Base-by-base conservation (phyloP, 2,113 vertebrate genomes). In the Noturus placidus region DNA sequence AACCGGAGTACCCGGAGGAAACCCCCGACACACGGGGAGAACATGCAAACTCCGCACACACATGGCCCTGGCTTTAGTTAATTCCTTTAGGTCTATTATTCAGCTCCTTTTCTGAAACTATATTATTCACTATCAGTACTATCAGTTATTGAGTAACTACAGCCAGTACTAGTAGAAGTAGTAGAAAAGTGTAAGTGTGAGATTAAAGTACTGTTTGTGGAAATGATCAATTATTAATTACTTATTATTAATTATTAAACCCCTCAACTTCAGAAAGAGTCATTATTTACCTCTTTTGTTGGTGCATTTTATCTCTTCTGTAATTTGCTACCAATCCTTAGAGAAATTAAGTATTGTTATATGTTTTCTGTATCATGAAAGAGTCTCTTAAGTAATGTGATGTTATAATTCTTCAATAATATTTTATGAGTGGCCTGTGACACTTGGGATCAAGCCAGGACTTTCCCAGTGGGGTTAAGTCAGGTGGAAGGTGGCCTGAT, bases 401-500 rank as follows among this genome's bases (percentile, higher is more conserved):
- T 38, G 7, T 78, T 9, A 8, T 30, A 79, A 54, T 30, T 17
- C 20, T 14, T 59, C 20, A 42, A 1, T 59, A 82, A 61, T 61
- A 42, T 61, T 59, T 50, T 13, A 82, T 38, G 25, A 61, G 33
- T 38, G 35, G 2, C 30, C 17, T 35, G n/a, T 80, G n/a, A 52
- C 52, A 57, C 52, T 77, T 46, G 42, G 7, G 42, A 52, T n/a
- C 0, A 8, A 22, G 30, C 9, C 79, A 81, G 56, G 56, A 82
- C 20, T 82, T 82, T 82, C 79, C 79, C 30, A 3, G 20, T 35
- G 20, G 61, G 33, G 54, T 61, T 20, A 59, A 13, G 10, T 42
- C 56, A 42, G 19, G 30, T 30, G 8, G 27, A 85, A 80, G 50
- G 76, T 88, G 76, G 65, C 52, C 10, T 80, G 83, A 80, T 80